Evolutionary conservation across 53 echinoderm and acorn worm genomes (phyloP), one percentile per base, ranked within the genome.

Genomic region (Actinopyga echinites): DNA sequence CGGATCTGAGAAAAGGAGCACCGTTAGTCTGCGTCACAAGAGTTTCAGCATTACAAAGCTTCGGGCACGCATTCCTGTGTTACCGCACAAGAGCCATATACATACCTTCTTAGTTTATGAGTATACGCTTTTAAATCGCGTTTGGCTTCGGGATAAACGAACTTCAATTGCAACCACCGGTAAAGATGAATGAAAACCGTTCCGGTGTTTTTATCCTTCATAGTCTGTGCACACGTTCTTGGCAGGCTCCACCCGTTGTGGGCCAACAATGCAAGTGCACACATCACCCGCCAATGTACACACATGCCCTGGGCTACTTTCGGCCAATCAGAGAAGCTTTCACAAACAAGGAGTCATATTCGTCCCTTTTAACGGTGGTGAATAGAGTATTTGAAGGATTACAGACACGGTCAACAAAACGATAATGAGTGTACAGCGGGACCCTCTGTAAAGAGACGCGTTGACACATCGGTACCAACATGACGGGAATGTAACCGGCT

Each of bases 281-380:
- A 68, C 32, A 68, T 68, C 34, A 5, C 31, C 68, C 68, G 68
- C 68, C 68, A 68, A 68, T 34, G 34, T 68, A 68, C 68, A 68
- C 40, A 30, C 7, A 49, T 49, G 35, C 68, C 68, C n/a, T 36
- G 38, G 68, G 68, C 68, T 38, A 68, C 68, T 22, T 38, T 68
- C 22, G 34, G 68, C 31, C 31, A 32, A 38, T 22, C 68, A 22
- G 68, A 68, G 35, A 49, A 17, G 49, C 17, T 49, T 49, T 49
- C 49, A 49, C 17, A 49, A 13, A 49, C 17, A 49, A 49, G 15
- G 15, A 6, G 49, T 49, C 15, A 2, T 17, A 0, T 49, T 17
- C 49, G 17, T 49, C 17, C 17, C 49, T 15, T 49, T 17, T 49
- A 13, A 49, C 49, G 13, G 49, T 49, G 49, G n/a, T n/a, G n/a